phyloP scores from a whole-genome alignment of 1,140 invertebrate species.

The Drosophila pallidifrons region DNA sequence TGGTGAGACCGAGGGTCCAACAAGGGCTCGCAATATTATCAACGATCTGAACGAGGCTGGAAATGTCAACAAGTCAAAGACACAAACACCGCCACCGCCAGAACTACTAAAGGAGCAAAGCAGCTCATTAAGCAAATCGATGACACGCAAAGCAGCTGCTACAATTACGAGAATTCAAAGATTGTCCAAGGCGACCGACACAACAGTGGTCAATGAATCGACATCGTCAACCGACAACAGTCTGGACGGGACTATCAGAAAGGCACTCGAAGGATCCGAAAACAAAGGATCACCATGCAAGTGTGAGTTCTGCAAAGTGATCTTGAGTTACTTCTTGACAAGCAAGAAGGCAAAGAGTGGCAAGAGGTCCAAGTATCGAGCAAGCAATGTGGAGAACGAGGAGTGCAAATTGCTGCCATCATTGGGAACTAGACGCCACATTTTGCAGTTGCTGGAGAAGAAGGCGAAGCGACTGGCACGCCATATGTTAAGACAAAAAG shows the following conservation, averaged over 20 bases:
- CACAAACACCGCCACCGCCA: background rate
- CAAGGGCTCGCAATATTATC: background rate
- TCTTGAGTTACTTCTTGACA: constrained; percentile 20
- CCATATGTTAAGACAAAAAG: background rate
- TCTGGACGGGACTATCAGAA: background rate
- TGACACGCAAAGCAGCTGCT: constrained; percentile 30
- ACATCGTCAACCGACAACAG: background rate
- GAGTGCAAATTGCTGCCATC: background rate
- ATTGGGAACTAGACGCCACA: background rate
- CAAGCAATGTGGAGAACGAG: background rate
- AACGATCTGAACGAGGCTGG: constrained; percentile 3
- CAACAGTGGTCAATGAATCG: background rate
- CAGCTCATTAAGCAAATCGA: constrained; percentile 21
- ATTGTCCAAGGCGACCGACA: constrained; percentile 10
- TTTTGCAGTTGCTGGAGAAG: background rate
- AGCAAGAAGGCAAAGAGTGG: background rate
- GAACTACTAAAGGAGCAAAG: background rate
- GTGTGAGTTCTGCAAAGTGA: constrained; percentile 34
- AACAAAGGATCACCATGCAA: constrained; percentile 7
- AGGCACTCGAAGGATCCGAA: background rate
- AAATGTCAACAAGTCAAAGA: background rate
- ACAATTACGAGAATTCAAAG: constrained; percentile 44
- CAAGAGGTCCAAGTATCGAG: constrained; percentile 1
- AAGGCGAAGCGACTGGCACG: background rate
- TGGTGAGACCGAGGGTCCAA: background rate